Base-by-base conservation (phyloP, 2,113 vertebrate genomes). In the Campylorhamphus procurvoides region DNA sequence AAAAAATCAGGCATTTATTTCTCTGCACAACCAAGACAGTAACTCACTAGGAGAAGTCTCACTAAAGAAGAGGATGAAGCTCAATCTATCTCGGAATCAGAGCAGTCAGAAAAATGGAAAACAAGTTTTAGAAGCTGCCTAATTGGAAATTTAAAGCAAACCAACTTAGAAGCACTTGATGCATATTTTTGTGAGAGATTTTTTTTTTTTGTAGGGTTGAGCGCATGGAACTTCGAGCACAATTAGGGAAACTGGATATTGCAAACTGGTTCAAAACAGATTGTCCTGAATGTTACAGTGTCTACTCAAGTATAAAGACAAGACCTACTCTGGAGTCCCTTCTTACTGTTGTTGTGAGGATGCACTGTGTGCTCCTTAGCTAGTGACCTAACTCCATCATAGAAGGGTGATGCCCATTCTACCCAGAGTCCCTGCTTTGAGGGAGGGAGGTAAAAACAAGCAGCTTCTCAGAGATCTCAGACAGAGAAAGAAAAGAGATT, bases 191-290 rank as follows among this genome's bases (percentile, higher is more conserved):
- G 39, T 47, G 16, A 31, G 40, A 8, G n/a, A 23, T 24, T 39
- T 39, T 37, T 12, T 42, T 3, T 23, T 72, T 49, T 76, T 55
- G 29, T n/a, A 58, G 37, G 33, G 25, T 49, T 55, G 9, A 93
- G 87, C 0, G 2, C 22, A 53, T 0, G 0, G 22, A 83, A 62
- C 46, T 75, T 20, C 3, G 4, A 93, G 31, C 12, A 37, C 20
- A 67, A 23, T n/a, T 33, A 55, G 25, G 37, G 53, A 31, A 92
- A 69, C 14, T 37, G 29, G 23, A 80, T 33, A 16, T 23, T 53
- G 31, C 46, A 86, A 58, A 72, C 5, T 1, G 2, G 15, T 40
- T 88, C 47, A 75, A 46, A 89, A 76, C 25, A 89, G 46, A 56
- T 33, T 47, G 6, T 55, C 18, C 25, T 18, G 29, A 82, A 73